Percentiles rank a stretch among this genome's conserved stretches.
Conservation (phyloP, 2,888 invertebrate genomes). For the Orchestes rusci region DNA sequence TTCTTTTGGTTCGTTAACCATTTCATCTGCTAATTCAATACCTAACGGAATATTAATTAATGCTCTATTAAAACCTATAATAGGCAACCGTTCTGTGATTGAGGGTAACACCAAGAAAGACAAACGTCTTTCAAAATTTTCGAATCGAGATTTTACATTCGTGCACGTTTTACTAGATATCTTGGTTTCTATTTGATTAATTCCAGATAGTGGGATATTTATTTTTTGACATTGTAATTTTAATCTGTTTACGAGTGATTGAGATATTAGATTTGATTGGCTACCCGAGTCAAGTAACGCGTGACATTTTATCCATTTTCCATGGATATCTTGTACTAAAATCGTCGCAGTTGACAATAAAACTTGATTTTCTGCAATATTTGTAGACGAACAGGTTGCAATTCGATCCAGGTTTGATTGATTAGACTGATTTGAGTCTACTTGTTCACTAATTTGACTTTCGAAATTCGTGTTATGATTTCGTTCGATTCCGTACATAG, state of each 20-base stretch:
- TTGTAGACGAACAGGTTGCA: no score
- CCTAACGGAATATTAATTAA: slow-evolving; percentile 6
- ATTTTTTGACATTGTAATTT: slow-evolving; percentile 5
- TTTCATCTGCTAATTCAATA: slow-evolving; percentile 11
- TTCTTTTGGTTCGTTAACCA: slow-evolving; percentile 10
- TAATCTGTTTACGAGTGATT: slow-evolving; percentile 13
- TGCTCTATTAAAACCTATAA: slow-evolving; percentile 2
- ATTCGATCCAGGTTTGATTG: no score
- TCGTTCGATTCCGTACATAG: no score
- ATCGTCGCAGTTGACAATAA: slow-evolving; percentile 17
- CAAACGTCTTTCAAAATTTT: slow-evolving; percentile 3
- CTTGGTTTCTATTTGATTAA: no score
- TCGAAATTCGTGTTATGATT: no score
- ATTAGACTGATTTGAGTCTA: no score
- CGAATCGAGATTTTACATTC: slow-evolving; percentile 9
- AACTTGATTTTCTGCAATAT: no score
- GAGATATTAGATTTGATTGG: slow-evolving; percentile 21
- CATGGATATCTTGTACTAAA: slow-evolving; percentile 8
- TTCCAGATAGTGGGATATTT: background rate
- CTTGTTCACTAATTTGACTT: no score
- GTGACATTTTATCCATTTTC: slow-evolving; percentile 10
- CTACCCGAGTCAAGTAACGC: slow-evolving; percentile 19
- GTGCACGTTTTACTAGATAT: no score
- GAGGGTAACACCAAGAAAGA: slow-evolving; percentile 7
- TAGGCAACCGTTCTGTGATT: slow-evolving; percentile 14